A percentile compares a stretch with the other conserved stretches of the same genome.
These are phyloP conservation scores for Oreamnos americanus DNA, from an alignment of 2,113 vertebrate species.

Conservation along the genomic window DNA sequence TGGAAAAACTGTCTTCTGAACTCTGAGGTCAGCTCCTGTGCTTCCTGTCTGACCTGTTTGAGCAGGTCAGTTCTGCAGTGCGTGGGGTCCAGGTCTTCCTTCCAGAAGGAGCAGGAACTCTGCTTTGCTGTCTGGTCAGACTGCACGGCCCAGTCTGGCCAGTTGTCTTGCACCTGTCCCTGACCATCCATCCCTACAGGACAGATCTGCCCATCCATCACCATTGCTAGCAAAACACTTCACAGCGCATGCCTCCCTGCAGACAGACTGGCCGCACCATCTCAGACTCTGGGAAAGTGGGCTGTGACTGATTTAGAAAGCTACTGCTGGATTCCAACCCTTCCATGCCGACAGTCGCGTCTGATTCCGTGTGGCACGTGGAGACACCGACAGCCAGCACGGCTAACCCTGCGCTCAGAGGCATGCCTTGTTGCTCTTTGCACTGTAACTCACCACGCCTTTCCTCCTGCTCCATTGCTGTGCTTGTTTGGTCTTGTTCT, in stretches of 20 bases:
- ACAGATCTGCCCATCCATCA: not conserved
- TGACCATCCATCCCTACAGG: not conserved
- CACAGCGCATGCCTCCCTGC: not conserved
- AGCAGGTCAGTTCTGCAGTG: not conserved
- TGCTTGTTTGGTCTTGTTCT: not conserved
- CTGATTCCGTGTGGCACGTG: rapidly evolving
- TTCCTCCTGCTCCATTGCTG: not conserved
- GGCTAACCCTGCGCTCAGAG: not conserved
- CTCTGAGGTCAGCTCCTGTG: not conserved
- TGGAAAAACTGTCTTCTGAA: not conserved
- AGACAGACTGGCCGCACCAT: not conserved
- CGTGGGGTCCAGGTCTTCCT: not conserved
- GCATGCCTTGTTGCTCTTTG: not conserved
- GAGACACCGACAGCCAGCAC: not conserved
- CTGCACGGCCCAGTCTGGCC: not conserved
- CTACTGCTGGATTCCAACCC: not conserved
- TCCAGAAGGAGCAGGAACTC: not conserved
- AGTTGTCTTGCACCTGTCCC: constrained; percentile 50
- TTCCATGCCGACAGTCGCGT: too few relatives aligned
- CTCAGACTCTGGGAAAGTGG: not conserved
- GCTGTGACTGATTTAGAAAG: not conserved
- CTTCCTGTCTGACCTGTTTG: not conserved
- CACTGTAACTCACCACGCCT: not conserved
- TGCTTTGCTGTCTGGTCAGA: not conserved
- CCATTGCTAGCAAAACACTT: not conserved